A percentile compares a stretch with the other conserved stretches of the same genome.
These are phyloP conservation scores for Pelodytes ibericus DNA, from an alignment of 2,797 vertebrate genomes.

Conservation along the genomic window DNA sequence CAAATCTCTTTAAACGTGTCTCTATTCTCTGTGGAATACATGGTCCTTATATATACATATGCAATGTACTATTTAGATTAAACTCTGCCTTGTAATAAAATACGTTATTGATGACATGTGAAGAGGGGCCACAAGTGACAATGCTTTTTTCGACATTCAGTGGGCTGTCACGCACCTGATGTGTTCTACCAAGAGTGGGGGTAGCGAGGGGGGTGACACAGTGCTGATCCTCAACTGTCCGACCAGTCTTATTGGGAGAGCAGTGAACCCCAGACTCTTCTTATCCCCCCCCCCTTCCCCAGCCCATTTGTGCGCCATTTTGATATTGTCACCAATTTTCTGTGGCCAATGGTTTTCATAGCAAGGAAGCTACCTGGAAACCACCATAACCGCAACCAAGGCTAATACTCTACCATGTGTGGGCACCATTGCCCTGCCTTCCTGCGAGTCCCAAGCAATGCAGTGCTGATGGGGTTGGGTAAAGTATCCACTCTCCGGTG, in stretches of 20 bases:
- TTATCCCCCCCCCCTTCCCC: not conserved
- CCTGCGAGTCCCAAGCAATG: conserved; percentile 56
- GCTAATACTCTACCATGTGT: conserved; percentile 60
- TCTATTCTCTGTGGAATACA: conserved; percentile 74
- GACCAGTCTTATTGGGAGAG: conserved; percentile 48
- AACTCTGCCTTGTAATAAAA: conserved; percentile 81
- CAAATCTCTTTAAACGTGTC: conserved; percentile 78
- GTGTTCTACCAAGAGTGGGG: conserved; percentile 54
- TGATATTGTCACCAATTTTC: conserved; percentile 16
- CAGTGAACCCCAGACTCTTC: not conserved
- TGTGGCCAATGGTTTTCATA: conserved; percentile 15
- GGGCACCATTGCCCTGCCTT: conserved; percentile 61
- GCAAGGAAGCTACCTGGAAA: conserved; percentile 64
- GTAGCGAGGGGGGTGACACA: conserved; percentile 54
- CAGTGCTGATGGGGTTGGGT: conserved; percentile 57
- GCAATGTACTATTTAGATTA: conserved; percentile 77
- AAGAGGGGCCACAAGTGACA: conserved; percentile 70
- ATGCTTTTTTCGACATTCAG: conserved; percentile 64
- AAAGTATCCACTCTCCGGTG: conserved; percentile 56
- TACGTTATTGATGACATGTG: conserved; percentile 66
- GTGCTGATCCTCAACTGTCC: conserved; percentile 62
- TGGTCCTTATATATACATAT: conserved; percentile 79
- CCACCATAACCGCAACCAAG: conserved; percentile 63
- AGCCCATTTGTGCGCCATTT: not conserved
- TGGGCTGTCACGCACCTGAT: conserved; percentile 61